These are phyloP conservation scores for Sphinx pinastri DNA, from an alignment of 2,888 invertebrate species.

Conservation along the genomic window DNA sequence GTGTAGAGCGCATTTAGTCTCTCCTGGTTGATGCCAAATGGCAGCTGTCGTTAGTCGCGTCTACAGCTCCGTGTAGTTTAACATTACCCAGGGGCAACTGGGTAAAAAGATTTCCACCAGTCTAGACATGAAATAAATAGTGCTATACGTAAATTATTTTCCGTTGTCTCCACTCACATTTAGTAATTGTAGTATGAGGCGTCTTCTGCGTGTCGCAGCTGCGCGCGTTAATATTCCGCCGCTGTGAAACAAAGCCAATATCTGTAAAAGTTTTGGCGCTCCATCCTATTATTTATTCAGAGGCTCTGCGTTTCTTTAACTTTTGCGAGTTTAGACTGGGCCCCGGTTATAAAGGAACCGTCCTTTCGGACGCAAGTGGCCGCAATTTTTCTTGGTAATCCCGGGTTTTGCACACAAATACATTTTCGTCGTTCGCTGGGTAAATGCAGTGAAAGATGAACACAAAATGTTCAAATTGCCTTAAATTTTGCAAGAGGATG, in stretches of 20 bases:
- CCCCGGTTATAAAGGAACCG: slow-evolving; percentile 49
- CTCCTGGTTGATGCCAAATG: no score
- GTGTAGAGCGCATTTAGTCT: no score
- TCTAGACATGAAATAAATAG: no score
- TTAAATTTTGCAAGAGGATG: not conserved
- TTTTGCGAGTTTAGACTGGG: slow-evolving; percentile 48
- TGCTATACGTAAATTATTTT: no score
- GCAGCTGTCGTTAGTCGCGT: no score
- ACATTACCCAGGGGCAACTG: no score
- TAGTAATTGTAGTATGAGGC: slow-evolving; percentile 24
- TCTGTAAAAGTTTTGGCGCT: slow-evolving; percentile 67
- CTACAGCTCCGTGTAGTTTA: no score
- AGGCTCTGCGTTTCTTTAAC: slow-evolving; percentile 64
- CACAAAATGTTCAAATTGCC: slow-evolving; percentile 18
- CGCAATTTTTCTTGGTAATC: slow-evolving; percentile 50
- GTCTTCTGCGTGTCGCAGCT: slow-evolving; percentile 55
- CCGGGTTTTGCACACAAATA: slow-evolving; percentile 44
- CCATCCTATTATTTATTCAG: slow-evolving; percentile 71
- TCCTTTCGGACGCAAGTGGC: slow-evolving; percentile 49
- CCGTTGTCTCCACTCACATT: not conserved
- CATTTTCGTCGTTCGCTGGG: slow-evolving; percentile 30
- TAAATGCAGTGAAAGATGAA: slow-evolving; percentile 23
- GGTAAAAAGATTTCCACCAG: no score
- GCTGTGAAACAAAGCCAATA: slow-evolving; percentile 71
- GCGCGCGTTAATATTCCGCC: slow-evolving; percentile 64